Percentiles rank a stretch among this genome's conserved stretches.
Conservation (phyloP, 30 jellyfish, hydroid and myxozoan genomes). For the Chironex yamaguchii region DNA sequence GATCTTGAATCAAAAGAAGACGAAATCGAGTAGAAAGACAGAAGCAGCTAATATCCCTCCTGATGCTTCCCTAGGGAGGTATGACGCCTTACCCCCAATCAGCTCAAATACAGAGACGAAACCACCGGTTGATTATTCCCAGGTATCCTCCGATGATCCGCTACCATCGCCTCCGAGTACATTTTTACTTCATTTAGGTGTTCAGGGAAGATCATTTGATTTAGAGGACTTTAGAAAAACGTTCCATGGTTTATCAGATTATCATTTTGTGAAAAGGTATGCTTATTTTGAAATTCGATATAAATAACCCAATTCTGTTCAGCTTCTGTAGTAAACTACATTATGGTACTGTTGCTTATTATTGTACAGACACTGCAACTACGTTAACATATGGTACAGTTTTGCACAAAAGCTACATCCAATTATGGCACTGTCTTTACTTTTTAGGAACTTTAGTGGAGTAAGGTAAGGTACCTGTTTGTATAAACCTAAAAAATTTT, state of each 20-base stretch:
- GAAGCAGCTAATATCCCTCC: slow-evolving; percentile 15
- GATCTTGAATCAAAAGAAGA: slow-evolving; percentile 52
- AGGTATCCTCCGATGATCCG: background rate
- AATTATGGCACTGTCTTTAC: no score
- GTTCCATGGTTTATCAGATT: slow-evolving; percentile 33
- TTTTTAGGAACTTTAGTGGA: no score
- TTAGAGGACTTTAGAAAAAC: slow-evolving; percentile 45
- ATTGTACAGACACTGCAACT: no score
- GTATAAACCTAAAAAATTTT: no score
- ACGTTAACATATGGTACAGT: no score
- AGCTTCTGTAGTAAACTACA: no score
- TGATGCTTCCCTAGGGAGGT: slow-evolving; percentile 56
- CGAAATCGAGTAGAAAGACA: slow-evolving; percentile 35
- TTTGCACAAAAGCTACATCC: no score
- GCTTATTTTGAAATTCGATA: no score
- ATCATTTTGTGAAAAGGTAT: slow-evolving; percentile 56
- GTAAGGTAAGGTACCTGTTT: no score
- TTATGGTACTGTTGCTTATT: no score
- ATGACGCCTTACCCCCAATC: slow-evolving; percentile 77
- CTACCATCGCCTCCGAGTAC: slow-evolving; percentile 73
- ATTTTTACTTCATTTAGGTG: slow-evolving; percentile 67
- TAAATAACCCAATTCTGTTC: no score
- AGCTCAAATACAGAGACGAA: background rate
- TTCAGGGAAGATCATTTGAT: slow-evolving; percentile 71
- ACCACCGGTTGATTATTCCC: background rate